These are phyloP conservation scores for Capreolus pygargus DNA, from an alignment of 2,113 vertebrate species.

Conservation along the genomic window DNA sequence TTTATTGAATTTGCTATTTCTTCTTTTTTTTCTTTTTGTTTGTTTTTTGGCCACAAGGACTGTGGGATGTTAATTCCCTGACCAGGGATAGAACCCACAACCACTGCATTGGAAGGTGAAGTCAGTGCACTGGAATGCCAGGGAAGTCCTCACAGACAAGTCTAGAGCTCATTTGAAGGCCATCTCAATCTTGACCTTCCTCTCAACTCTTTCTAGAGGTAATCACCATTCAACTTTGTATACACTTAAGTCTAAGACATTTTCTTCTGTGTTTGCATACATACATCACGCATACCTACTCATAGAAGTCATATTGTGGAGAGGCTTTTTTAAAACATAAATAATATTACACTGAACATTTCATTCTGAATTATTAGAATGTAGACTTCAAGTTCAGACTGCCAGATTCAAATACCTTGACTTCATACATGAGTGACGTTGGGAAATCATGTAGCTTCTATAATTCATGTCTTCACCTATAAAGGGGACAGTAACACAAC, in stretches of 20 bases:
- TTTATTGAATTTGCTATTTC: neutral
- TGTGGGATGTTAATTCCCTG: neutral
- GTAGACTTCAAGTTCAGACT: neutral
- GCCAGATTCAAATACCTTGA: neutral
- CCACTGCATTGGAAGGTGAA: neutral
- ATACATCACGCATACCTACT: neutral
- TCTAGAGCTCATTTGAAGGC: neutral
- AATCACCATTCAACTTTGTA: neutral
- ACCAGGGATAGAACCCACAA: neutral
- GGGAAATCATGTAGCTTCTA: neutral
- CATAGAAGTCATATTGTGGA: neutral
- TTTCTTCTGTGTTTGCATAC: neutral
- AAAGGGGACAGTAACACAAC: neutral
- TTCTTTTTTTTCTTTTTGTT: neutral
- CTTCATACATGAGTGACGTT: neutral
- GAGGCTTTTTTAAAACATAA: neutral
- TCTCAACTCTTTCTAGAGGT: neutral
- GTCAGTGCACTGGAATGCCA: neutral
- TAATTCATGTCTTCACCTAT: neutral
- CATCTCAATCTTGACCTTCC: neutral
- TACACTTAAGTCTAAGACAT: neutral
- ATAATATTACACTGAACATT: neutral
- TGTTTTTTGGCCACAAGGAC: neutral
- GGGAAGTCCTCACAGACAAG: neutral
- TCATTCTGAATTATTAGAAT: neutral